Conservation (phyloP, 2,888 invertebrate species). For the Drosophila histrio region DNA sequence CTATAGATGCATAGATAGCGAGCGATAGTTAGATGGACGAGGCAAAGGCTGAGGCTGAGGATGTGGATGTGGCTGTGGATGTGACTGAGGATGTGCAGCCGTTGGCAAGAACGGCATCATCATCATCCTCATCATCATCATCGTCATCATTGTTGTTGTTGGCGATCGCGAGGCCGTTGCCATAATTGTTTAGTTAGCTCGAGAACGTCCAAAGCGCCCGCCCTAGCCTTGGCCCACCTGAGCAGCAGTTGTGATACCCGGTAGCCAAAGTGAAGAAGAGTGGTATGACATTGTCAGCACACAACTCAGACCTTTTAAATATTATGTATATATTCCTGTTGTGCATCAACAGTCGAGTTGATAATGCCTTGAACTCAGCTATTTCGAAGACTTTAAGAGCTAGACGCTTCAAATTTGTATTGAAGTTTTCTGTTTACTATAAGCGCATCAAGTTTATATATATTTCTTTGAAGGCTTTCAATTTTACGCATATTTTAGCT, state of each 20-base stretch:
- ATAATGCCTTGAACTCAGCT: no score
- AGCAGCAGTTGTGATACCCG: constrained; percentile 40
- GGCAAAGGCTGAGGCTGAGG: constrained; percentile 49
- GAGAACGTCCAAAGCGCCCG: constrained; percentile 50
- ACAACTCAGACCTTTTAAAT: no score
- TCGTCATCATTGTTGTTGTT: constrained; percentile 9
- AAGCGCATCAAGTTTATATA: no score
- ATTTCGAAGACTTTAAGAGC: no score
- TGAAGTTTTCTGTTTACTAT: no score
- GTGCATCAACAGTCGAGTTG: no score
- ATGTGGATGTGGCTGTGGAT: constrained; percentile 6
- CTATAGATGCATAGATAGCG: constrained; percentile 77
- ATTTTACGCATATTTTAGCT: no score
- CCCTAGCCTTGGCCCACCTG: constrained; percentile 72
- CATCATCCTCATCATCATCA: constrained; percentile 26
- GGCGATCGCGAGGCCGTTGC: constrained; percentile 63
- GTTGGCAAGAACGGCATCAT: constrained; percentile 57
- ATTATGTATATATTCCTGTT: no score
- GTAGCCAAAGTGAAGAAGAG: not conserved
- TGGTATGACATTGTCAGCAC: not conserved
- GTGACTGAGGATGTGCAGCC: constrained; percentile 24
- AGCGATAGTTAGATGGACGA: constrained; percentile 74
- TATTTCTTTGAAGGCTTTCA: no score
- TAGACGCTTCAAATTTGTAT: no score
- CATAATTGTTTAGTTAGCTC: constrained; percentile 76